A percentile compares a stretch with the other conserved stretches of the same genome.
Evolutionary conservation across 2,888 invertebrate genomes (phyloP).

Genomic region (Sthenelais limicola): DNA sequence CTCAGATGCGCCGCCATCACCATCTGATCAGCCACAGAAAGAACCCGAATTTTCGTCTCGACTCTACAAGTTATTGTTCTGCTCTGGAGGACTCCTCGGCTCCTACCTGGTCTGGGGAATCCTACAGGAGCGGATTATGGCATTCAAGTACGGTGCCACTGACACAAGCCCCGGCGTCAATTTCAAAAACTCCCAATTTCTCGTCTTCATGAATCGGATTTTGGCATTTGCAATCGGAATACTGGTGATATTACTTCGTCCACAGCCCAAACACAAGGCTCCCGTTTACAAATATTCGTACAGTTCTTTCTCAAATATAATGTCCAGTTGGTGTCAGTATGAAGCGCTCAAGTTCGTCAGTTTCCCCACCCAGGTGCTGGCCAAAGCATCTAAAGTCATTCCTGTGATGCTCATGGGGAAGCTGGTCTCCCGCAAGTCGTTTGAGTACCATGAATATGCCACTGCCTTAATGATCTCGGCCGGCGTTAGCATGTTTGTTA

Average conservation of each 20-base stretch:
- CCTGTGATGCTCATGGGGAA: conserved; percentile 97
- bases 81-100: conserved; percentile 89
- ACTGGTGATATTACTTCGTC: conserved; percentile 44
- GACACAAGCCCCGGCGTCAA: conserved; percentile 44
- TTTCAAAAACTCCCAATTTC: conserved; percentile 95
- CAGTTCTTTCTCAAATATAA: conserved; percentile 96
- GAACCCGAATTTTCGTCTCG: conserved; percentile 33
- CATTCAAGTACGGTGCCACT: conserved; percentile 73
- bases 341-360: conserved; percentile 98
- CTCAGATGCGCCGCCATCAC: conserved; percentile 38
- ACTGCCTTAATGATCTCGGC: conserved; percentile 90
- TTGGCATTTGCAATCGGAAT: conserved; percentile 77
- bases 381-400: conserved; percentile 90
- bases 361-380: conserved; percentile 93
- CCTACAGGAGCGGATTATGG: conserved; percentile 98
- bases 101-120: conserved; percentile 97
- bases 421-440: conserved; percentile 87
- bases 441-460: conserved; percentile 91
- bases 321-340: conserved; percentile 99
- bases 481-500: conserved; percentile 94
- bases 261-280: conserved; percentile 77
- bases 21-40: neutral
- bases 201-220: conserved; percentile 95
- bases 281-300: conserved; percentile 96
- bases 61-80: conserved; percentile 78